These are phyloP conservation scores for Amitus sp. DNA, from an alignment of 2,888 invertebrate genomes.

Conservation along the genomic window DNA sequence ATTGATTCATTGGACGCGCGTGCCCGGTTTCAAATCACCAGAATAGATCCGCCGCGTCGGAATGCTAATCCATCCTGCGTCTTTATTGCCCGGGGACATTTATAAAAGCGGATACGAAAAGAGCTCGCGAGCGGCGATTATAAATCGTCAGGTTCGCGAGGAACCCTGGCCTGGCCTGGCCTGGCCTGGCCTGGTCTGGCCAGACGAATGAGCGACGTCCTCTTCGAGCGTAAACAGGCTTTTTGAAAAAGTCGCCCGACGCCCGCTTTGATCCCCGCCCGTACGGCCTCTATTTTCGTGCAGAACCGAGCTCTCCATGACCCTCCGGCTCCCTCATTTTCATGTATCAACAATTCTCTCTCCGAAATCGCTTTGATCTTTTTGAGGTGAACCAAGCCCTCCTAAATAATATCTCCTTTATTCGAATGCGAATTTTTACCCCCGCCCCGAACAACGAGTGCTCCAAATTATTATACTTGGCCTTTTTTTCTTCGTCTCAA, in stretches of 20 bases:
- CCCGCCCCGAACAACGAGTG: too few relatives aligned
- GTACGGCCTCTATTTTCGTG: not conserved
- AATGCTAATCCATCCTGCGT: conserved; percentile 65
- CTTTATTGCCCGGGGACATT: conserved; percentile 63
- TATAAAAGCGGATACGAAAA: conserved; percentile 55
- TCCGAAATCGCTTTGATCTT: conserved; percentile 5
- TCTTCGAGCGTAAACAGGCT: conserved; percentile 31
- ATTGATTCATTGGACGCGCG: conserved; percentile 67
- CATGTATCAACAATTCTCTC: conserved; percentile 4
- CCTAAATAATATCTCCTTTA: not conserved
- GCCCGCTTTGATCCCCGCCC: conserved; percentile 29
- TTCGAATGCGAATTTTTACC: not conserved
- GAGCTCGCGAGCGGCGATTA: conserved; percentile 47
- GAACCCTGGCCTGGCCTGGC: not conserved
- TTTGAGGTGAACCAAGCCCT: not conserved
- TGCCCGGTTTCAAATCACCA: conserved; percentile 65
- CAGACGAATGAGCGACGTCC: conserved; percentile 39
- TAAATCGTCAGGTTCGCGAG: conserved; percentile 48
- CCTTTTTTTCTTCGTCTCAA: too few relatives aligned
- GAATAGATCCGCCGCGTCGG: conserved; percentile 63
- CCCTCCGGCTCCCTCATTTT: conserved; percentile 3
- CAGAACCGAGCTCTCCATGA: not conserved
- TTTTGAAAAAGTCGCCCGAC: conserved; percentile 28
- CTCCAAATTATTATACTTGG: too few relatives aligned
- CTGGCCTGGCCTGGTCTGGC: too few relatives aligned